phyloP scores from a whole-genome alignment of 64 coral and sea anemone genomes.

The Porites australiensis region DNA sequence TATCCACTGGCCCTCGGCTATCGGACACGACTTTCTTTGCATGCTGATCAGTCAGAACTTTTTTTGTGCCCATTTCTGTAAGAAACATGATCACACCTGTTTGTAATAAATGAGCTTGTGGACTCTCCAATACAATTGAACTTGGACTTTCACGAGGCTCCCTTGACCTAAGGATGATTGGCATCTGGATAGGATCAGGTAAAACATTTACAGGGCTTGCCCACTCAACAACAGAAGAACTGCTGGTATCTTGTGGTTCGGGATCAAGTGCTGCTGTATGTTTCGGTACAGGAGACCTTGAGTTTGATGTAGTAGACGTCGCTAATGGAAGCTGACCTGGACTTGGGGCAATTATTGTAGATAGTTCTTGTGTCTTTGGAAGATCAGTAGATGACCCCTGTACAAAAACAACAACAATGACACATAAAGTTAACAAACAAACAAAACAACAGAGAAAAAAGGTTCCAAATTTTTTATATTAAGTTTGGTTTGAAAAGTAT shows the following conservation, averaged over 20 bases:
- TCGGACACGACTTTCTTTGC: no score
- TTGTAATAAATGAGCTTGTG: neutral
- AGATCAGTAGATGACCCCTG: neutral
- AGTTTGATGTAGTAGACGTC: neutral
- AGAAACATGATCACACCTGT: neutral
- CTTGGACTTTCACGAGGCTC: neutral
- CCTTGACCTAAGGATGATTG: neutral
- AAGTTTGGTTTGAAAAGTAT: no score
- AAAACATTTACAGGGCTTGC: neutral
- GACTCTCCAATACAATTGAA: conserved; percentile 26
- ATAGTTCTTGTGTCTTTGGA: conserved; percentile 26
- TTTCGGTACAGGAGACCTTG: neutral
- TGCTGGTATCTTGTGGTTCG: neutral
- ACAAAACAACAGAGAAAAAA: no score
- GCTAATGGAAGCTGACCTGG: neutral
- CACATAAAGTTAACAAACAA: no score
- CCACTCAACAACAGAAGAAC: neutral
- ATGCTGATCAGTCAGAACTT: no score
- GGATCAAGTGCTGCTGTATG: neutral
- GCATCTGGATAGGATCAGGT: neutral
- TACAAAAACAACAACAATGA: neutral
- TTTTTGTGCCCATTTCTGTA: no score
- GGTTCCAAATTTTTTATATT: no score
- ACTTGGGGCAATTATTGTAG: neutral
- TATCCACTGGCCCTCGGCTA: no score